A percentile compares a stretch with the other conserved stretches of the same genome.
Evolutionary conservation across 2,888 invertebrate genomes (phyloP).

Genomic region (Apodemia zela): DNA sequence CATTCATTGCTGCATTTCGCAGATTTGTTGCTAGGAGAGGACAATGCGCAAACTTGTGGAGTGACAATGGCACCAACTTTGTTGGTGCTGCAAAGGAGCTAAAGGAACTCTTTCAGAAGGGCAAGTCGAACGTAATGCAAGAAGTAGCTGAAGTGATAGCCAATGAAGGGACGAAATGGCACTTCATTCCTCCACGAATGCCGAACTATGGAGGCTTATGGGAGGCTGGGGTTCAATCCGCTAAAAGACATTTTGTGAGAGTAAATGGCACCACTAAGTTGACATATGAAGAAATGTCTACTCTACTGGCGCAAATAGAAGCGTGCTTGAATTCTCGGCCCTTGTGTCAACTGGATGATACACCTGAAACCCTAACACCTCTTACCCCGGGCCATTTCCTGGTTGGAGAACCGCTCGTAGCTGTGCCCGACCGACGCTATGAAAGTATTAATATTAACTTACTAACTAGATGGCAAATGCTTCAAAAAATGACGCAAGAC

Average conservation of each 20-base stretch:
- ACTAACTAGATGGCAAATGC: slow-evolving; percentile 34
- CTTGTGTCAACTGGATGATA: slow-evolving; percentile 3
- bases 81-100: not conserved
- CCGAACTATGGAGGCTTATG: not conserved
- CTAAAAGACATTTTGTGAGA: not conserved
- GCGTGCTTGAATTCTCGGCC: slow-evolving; percentile 21
- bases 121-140: not conserved
- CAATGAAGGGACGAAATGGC: not conserved
- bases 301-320: slow-evolving; percentile 18
- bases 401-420: not conserved
- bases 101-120: not conserved
- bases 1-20: not conserved
- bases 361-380: slow-evolving; percentile 18
- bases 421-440: slow-evolving; percentile 4
- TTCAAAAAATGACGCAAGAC: slow-evolving; percentile 35
- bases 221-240: not conserved
- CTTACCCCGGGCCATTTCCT: not conserved
- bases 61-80: slow-evolving; percentile 3
- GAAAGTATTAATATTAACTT: slow-evolving; percentile 17
- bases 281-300: slow-evolving; percentile 20
- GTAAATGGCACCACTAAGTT: slow-evolving; percentile 17
- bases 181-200: not conserved
- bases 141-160: not conserved
- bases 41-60: slow-evolving; percentile 1
- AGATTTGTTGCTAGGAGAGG: slow-evolving; percentile 5